Conservation (phyloP, 2,888 invertebrate genomes). For the Pedicia rivosa region DNA sequence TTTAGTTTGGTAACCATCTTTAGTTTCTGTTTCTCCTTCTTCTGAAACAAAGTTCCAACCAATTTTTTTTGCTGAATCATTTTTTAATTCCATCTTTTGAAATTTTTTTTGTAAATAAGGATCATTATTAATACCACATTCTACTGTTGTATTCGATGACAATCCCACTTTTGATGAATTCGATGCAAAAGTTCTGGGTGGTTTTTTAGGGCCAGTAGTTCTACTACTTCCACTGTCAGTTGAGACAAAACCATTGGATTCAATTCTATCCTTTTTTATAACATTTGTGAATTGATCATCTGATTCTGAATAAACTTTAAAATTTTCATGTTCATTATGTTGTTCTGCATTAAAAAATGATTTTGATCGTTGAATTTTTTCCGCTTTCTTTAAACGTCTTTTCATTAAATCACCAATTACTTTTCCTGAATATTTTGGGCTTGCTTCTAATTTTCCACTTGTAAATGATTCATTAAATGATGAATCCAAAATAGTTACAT, state of each 20-base stretch:
- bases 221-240: not conserved
- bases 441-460: constrained; percentile 1
- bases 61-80: not conserved
- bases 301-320: not conserved
- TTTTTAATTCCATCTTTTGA: not conserved
- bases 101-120: not conserved
- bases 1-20: not conserved
- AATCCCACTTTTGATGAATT: too few species aligned
- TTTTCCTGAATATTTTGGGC: constrained; percentile 7
- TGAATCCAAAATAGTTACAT: not conserved
- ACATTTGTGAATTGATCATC: not conserved
- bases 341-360: too few species aligned
- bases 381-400: constrained; percentile 5
- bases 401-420: constrained; percentile 5
- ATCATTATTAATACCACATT: not conserved
- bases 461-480: not conserved
- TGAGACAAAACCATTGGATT: not conserved
- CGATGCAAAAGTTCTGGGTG: constrained; percentile 21
- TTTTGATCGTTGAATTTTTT: constrained; percentile 4
- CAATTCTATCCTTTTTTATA: too few species aligned
- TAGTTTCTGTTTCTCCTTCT: not conserved
- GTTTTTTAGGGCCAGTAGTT: constrained; percentile 19
- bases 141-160: constrained; percentile 1
- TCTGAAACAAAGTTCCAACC: constrained; percentile 1
- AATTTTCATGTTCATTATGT: not conserved